Evolutionary conservation across 2,888 invertebrate species (phyloP), one percentile per base, ranked within the genome.

Genomic region (Rugalucina vietnamica): DNA sequence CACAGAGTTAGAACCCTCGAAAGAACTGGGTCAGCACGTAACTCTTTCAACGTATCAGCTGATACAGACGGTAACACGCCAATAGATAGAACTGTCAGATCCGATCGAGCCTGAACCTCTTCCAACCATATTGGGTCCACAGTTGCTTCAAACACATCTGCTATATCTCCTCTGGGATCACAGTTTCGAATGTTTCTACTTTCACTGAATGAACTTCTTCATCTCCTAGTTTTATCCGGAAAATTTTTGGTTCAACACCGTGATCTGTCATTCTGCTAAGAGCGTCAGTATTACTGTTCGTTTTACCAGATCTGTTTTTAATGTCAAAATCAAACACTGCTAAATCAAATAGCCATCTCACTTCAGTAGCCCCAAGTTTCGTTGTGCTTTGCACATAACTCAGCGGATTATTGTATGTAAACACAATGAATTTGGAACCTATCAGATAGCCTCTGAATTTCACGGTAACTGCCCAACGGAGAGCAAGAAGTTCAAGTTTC

Each of bases 341-440:
- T 43, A 87, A 76, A 29, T 88, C 80, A 37, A 82, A 74, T 12
- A 80, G 77, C 90, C 88, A 88, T 14, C 85, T 60, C 76, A 83
- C 80, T 75, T 91, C 89, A 32, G 86, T 82, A 43, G 90, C 89
- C 37, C 79, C 83, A 14, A 89, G 54, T 77, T 89, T 88, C 1
- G 88, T 81, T 8, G 84, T 78, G 4, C 74, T 80, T 37, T 82
- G 76, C 1, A 84, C 49, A 37, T 88, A 79, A 29, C 81, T 82
- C 8, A 84, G 57, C 1, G 84, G 87, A 27, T 86, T 80, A 36
- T 86, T 86, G 70, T 85, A 85, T 24, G 86, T 89, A 65, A 54
- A 82, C 0, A 86, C 86, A 12, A 50, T 34, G 72, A 81, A 88
- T 21, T 74, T 36, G 8, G 83, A 43, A 14, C 85, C 88, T 8